Base-by-base conservation (phyloP, 2,113 vertebrate genomes). In the Rynchops niger region DNA sequence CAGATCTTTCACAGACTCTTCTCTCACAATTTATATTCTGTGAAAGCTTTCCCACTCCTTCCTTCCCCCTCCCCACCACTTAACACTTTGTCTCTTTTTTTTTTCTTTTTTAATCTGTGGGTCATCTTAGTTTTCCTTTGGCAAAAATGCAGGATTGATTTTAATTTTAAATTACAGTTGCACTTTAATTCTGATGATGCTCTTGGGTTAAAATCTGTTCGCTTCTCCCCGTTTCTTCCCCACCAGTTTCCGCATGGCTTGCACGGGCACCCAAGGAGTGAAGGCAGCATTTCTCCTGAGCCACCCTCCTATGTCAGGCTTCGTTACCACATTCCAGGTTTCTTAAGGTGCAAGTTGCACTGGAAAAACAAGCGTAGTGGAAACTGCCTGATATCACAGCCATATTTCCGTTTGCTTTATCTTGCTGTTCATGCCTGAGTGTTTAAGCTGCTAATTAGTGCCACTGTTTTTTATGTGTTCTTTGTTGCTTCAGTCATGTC, bases 1-100 rank as follows among this genome's bases (percentile, higher is more conserved):
- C 78, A 94, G 78, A 95, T 94, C 94, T 96, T 93, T 95, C 84
- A 76, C 92, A 96, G 94, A 34, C 93, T 94, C 29, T 52, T 84
- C 92, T 91, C 72, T 91, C 94, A 80, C 49, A 70, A 80, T 97
- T 95, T 92, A 59, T 58, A 87, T 95, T 95, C 96, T 82, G 86
- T 72, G 95, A 92, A 95, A 84, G 78, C 59, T 93, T 94, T 93
- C 91, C 91, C 93, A 92, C 88, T 92, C 59, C n/a, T 93, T 86
- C 91, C 58, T 91, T 73, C 82, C 61, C 72, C 25, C 65, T 88
- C 84, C 59, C 91, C 58, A 12, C 43, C 36, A n/a, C 84, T 89
- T 80, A 91, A 95, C 94, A 67, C 86, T 95, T 86, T 30, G 43
- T 73, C 43, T 59, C 20, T 59, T 62, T 74, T 83, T 86, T 85